These are phyloP conservation scores for Medauroidea extradentata DNA, from an alignment of 1,140 invertebrate genomes.

Conservation along the genomic window DNA sequence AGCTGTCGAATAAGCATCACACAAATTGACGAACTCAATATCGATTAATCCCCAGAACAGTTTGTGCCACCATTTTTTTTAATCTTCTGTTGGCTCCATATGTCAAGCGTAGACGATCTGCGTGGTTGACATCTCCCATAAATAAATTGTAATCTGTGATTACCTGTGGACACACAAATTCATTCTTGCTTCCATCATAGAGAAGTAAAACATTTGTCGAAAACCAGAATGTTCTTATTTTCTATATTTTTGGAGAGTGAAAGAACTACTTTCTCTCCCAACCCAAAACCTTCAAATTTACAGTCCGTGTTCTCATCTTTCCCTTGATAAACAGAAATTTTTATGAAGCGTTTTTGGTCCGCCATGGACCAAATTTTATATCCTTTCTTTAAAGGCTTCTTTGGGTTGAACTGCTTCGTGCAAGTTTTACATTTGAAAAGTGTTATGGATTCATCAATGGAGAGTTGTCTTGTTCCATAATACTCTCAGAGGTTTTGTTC, in stretches of 20 bases:
- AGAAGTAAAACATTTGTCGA: conserved; percentile 14
- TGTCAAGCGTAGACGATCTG: conserved; percentile 32
- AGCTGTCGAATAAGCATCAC: conserved; percentile 5
- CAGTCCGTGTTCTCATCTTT: too few species aligned
- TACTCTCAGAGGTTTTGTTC: too few species aligned
- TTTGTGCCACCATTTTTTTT: conserved; percentile 19
- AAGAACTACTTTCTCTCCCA: too few species aligned
- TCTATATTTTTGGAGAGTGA: conserved; percentile 8
- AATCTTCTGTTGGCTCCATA: conserved; percentile 31
- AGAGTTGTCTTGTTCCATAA: too few species aligned
- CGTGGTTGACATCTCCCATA: conserved; percentile 31
- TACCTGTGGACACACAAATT: conserved; percentile 17
- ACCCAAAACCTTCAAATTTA: too few species aligned
- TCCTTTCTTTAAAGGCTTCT: too few species aligned
- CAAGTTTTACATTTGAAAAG: too few species aligned
- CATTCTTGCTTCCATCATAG: background rate
- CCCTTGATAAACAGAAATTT: too few species aligned
- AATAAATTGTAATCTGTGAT: conserved; percentile 28
- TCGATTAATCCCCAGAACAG: conserved; percentile 19
- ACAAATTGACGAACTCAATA: conserved; percentile 17
- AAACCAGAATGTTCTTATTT: background rate
- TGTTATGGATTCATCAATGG: too few species aligned
- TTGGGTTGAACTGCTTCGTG: too few species aligned
- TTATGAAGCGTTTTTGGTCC: too few species aligned
- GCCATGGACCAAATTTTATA: too few species aligned